Conservation (phyloP, 2,797 vertebrate genomes). For the Rhodeus uyekii region DNA sequence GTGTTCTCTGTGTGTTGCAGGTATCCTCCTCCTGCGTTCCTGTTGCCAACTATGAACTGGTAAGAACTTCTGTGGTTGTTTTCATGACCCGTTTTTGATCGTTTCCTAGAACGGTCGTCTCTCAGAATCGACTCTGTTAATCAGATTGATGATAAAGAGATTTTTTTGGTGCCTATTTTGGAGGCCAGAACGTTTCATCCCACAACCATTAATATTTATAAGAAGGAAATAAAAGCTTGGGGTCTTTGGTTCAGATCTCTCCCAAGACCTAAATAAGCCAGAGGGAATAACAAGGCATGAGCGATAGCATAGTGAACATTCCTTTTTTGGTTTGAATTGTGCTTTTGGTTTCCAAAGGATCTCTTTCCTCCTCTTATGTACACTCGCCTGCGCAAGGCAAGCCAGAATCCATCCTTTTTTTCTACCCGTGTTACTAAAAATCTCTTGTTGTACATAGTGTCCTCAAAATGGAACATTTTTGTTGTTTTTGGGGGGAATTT, state of each 20-base stretch:
- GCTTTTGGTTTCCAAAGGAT: constrained; percentile 42
- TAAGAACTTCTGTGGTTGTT: constrained; percentile 62
- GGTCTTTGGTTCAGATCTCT: constrained; percentile 24
- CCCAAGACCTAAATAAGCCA: constrained; percentile 44
- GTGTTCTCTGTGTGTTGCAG: constrained; percentile 64
- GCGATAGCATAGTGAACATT: constrained; percentile 50
- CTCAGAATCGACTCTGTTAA: constrained; percentile 33
- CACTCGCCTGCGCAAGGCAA: constrained; percentile 65
- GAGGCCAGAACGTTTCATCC: constrained; percentile 20
- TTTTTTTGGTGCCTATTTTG: constrained; percentile 28
- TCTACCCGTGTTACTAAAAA: constrained; percentile 20
- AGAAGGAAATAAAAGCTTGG: constrained; percentile 35
- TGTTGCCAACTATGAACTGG: constrained; percentile 82
- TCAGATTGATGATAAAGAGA: constrained; percentile 32
- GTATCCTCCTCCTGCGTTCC: constrained; percentile 82
- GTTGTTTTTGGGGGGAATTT: constrained; percentile 11
- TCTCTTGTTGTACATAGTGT: constrained; percentile 29
- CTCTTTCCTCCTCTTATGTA: constrained; percentile 59
- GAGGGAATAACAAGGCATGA: constrained; percentile 36
- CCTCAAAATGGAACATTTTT: constrained; percentile 17
- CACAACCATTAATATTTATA: constrained; percentile 48
- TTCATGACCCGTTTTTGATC: background rate
- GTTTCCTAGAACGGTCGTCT: background rate
- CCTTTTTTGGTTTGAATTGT: constrained; percentile 78
- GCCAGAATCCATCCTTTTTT: constrained; percentile 45